Evolutionary conservation across 1,140 invertebrate genomes (phyloP), one percentile per base, ranked within the genome.

Genomic region (Archivesica marissinica): DNA sequence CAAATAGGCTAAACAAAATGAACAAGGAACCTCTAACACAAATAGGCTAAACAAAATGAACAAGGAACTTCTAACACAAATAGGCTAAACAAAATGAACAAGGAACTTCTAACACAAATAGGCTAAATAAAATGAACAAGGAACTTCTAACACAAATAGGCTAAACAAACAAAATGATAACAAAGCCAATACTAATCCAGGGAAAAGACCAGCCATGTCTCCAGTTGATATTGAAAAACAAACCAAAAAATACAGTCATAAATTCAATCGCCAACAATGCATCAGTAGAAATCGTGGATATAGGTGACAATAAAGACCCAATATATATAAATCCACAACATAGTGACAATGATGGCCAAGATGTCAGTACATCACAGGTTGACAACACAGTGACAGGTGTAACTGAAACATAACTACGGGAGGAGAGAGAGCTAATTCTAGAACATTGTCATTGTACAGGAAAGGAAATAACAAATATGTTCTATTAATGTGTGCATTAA

Each of bases 401-500:
- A 52, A 23, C 44, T 47, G 44, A 47, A 7, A 7, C 44, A 47
- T 7, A 47, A 17, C 17, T 17, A 47, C 44, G 44, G 7, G 44
- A 47, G 7, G 44, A 47, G 7, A 9, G 7, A 47, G 44, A 9
- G 44, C 7, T 17, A 17, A 47, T 9, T 47, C 17, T 47, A 47
- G 7, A 47, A 47, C 44, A 47, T 9, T 47, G 44, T 47, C 7
- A 7, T 47, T 17, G 17, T 7, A 47, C 44, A 47, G 17, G 44
- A 7, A 7, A 47, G 17, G 17, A 47, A 9, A 47, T 47, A 47
- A 47, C 44, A 59, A 59, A 3, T 59, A 28, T 28, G n/a, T 17
- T 66, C 61, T 4, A 17, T 66, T 23, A 66, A 66, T 66, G 61
- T 66, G 61, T 39, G 61, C 33, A 9, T 15, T 66, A 1, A 66